A percentile compares a stretch with the other conserved stretches of the same genome.
Conservation (phyloP, 92 coral and sea anemone genomes). For the Plumapathes pennacea region DNA sequence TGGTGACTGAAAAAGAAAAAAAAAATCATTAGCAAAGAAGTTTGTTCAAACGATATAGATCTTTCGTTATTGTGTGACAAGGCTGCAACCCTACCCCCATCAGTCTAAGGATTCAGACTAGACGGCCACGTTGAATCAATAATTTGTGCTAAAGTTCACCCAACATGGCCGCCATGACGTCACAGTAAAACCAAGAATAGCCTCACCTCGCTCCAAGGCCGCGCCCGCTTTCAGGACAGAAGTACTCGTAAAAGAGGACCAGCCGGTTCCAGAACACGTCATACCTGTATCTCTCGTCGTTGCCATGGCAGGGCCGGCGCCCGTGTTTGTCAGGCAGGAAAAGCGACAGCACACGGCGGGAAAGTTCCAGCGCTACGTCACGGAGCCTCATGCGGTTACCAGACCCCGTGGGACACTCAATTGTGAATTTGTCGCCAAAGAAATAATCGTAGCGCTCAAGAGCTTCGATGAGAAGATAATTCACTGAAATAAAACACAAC, state of each 20-base stretch:
- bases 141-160: too few species aligned
- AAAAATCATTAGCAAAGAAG: background rate
- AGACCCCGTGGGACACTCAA: constrained; percentile 86
- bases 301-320: constrained; percentile 87
- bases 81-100: too few species aligned
- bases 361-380: constrained; percentile 71
- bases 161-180: too few species aligned
- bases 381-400: constrained; percentile 76
- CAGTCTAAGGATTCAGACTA: too few species aligned
- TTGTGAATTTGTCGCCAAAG: constrained; percentile 78
- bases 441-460: constrained; percentile 84
- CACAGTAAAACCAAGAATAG: too few species aligned
- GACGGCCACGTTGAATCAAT: too few species aligned
- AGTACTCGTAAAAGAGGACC: constrained; percentile 87
- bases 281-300: constrained; percentile 68
- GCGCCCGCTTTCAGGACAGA: constrained; percentile 83
- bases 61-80: background rate
- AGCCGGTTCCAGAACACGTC: constrained; percentile 80
- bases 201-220: constrained; percentile 92
- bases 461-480: constrained; percentile 74
- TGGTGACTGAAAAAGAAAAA: constrained; percentile 74
- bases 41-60: background rate
- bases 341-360: constrained; percentile 61
- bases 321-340: constrained; percentile 82
- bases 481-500: constrained; percentile 41